Evolutionary conservation across 2,888 invertebrate species (phyloP).

Genomic region (Cecidostiba fungosa): DNA sequence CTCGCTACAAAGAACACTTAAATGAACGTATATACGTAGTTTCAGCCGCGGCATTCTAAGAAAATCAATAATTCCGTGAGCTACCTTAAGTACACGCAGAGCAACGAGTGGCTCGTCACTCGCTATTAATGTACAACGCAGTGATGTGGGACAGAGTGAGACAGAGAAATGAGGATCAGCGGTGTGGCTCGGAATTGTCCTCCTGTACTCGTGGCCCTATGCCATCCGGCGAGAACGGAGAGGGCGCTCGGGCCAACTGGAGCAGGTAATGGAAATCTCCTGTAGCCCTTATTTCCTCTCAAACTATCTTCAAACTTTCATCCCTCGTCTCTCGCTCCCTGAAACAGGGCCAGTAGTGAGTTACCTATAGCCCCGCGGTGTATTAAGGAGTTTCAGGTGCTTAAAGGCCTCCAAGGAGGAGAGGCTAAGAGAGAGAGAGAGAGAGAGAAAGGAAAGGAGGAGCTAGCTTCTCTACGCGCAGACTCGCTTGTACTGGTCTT

Average conservation of each 20-base stretch:
- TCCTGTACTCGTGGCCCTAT: background rate
- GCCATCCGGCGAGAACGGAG: background rate
- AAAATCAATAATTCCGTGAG: too few relatives aligned
- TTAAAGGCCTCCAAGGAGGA: constrained; percentile 55
- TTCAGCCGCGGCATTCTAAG: too few relatives aligned
- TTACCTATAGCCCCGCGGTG: constrained; percentile 44
- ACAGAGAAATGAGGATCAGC: constrained; percentile 8
- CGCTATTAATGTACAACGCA: too few relatives aligned
- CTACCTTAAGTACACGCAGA: too few relatives aligned
- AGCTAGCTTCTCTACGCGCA: constrained; percentile 2
- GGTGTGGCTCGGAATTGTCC: constrained; percentile 36
- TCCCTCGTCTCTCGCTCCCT: background rate
- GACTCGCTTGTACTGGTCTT: background rate
- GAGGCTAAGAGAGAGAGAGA: constrained; percentile 19
- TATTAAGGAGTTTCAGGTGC: constrained; percentile 66
- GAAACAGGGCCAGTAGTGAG: constrained; percentile 35
- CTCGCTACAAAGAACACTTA: too few relatives aligned
- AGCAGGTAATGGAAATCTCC: constrained; percentile 71
- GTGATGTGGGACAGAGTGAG: background rate
- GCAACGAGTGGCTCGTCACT: too few relatives aligned
- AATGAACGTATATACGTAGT: too few relatives aligned
- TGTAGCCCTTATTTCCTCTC: constrained; percentile 67
- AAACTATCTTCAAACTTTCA: constrained; percentile 65
- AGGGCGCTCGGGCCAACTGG: constrained; percentile 50
- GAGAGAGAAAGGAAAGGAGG: constrained; percentile 22